Percentiles rank a stretch among this genome's conserved stretches.
Evolutionary conservation across 1,140 invertebrate species (phyloP).

Genomic region (Harpegnathos saltator): DNA sequence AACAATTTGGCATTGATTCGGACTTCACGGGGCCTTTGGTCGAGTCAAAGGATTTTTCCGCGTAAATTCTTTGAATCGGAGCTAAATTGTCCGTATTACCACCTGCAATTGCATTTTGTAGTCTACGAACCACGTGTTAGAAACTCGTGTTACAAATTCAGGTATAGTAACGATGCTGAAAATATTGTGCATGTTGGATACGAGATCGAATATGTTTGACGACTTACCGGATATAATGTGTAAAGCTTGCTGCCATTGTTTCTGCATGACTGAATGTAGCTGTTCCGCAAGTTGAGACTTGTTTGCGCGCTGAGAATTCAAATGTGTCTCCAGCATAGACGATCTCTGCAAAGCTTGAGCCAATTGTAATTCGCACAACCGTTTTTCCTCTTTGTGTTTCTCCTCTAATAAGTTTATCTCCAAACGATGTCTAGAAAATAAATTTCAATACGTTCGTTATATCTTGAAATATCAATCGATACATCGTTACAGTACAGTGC

Average conservation of each 20-base stretch:
- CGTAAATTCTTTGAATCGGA: conserved; percentile 76
- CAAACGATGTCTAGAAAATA: conserved; percentile 88
- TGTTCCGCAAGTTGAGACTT: conserved; percentile 90
- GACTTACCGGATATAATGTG: conserved; percentile 88
- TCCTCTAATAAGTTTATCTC: conserved; percentile 92
- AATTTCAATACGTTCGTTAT: background rate
- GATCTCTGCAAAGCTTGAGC: conserved; percentile 89
- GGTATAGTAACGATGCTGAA: conserved; percentile 3
- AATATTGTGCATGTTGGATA: background rate
- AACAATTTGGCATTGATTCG: conserved; percentile 76
- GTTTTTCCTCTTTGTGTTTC: conserved; percentile 91
- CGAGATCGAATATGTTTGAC: background rate
- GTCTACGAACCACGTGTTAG: background rate
- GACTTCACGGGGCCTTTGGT: conserved; percentile 72
- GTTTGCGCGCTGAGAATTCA: conserved; percentile 86
- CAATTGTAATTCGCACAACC: conserved; percentile 89
- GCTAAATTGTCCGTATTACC: conserved; percentile 79
- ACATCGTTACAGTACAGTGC: background rate
- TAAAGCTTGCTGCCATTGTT: conserved; percentile 92
- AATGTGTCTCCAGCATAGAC: conserved; percentile 87
- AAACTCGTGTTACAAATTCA: background rate
- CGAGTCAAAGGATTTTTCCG: conserved; percentile 79
- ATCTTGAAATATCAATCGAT: background rate
- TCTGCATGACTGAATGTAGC: conserved; percentile 92
- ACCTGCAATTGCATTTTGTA: conserved; percentile 57